Base-by-base conservation (phyloP, 1,140 invertebrate species). In the Drosophila repleta region DNA sequence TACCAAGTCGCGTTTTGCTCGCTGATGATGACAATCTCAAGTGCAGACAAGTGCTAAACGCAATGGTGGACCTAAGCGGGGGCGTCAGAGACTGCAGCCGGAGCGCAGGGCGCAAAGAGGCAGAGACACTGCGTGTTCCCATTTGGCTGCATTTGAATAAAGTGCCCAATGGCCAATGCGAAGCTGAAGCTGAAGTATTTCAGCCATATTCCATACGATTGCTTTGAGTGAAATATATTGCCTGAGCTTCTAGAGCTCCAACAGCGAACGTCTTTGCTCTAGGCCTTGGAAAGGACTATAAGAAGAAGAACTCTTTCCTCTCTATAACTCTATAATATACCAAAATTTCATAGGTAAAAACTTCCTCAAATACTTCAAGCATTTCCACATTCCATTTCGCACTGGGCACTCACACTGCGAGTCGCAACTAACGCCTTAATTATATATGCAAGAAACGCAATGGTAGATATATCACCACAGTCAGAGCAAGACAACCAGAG, bases 401-500 rank as follows among this genome's bases (percentile, higher is more conserved):
- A 66, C 41, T 52, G 63, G 62, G 55, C 45, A 41, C 21, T 21
- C 26, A 2, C 32, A 17, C 32, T 35, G 15, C 41, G 1, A 21
- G 43, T 43, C 48, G n/a, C n/a, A 55, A 55, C 69, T 71, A 80
- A 74, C 78, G 48, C 63, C 74, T 87, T 87, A 87, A 85, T 85
- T 85, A 81, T 87, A 85, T 85, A 85, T 87, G 82, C 82, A 85
- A 64, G 66, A 72, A 48, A 67, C 66, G 82, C 77, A 74, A 72
- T 74, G 74, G 56, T 77, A 81, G 81, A 85, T 85, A 87, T 85
- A 85, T 87, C 81, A 87, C 82, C 79, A 71, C 39, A 41, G 39
- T 17, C 32, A 62, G 74, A 62, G 72, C n/a, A n/a, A n/a, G n/a
- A n/a, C n/a, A 45, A 71, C 66, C 45, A 32, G 29, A 13, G 17